These are phyloP conservation scores for Tenthredo distinguenda DNA, from an alignment of 2,888 invertebrate genomes.

Conservation along the genomic window DNA sequence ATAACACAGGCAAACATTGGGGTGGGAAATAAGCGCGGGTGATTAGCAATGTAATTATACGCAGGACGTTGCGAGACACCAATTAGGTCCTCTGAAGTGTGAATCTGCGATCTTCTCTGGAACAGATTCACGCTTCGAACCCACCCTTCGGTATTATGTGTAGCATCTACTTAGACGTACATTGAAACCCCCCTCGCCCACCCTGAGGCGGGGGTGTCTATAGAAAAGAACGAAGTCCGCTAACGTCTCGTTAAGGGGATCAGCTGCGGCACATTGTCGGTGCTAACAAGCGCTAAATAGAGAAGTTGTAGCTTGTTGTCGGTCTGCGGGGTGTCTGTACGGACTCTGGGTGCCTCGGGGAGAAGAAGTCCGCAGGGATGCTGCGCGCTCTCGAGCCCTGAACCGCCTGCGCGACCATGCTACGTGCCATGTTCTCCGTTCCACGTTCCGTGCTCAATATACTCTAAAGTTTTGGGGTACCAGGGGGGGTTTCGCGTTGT, in stretches of 20 bases:
- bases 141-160: background rate
- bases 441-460: background rate
- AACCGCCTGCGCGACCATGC: background rate
- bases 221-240: constrained; percentile 49
- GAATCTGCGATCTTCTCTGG: background rate
- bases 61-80: background rate
- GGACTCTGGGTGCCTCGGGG: background rate
- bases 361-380: constrained; percentile 45
- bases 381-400: constrained; percentile 8
- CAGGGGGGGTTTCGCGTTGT: constrained; percentile 59
- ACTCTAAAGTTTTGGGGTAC: background rate
- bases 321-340: constrained; percentile 47
- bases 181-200: background rate
- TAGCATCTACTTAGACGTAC: background rate
- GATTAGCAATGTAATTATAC: background rate
- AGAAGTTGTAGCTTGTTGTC: constrained; percentile 58
- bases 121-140: background rate
- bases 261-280: constrained; percentile 73
- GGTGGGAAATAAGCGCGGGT: background rate
- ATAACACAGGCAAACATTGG: background rate
- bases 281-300: constrained; percentile 77
- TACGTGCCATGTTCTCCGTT: background rate
- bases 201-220: background rate
- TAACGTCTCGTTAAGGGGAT: constrained; percentile 71
- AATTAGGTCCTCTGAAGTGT: background rate